These are phyloP conservation scores for Eidolon helvum DNA, from an alignment of 2,113 vertebrate genomes.

Conservation along the genomic window DNA sequence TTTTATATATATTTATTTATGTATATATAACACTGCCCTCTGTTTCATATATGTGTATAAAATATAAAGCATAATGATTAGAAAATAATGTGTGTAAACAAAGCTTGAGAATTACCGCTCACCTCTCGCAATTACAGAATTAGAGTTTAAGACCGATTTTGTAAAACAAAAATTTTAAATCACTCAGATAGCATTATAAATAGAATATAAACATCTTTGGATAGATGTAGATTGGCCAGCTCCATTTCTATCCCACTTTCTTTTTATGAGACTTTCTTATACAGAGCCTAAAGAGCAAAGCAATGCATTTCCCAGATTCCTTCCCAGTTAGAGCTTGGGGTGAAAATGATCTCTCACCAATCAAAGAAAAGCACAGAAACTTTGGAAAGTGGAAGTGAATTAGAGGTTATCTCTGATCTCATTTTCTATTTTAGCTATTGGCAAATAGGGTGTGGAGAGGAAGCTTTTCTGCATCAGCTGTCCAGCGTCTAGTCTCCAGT, in stretches of 20 bases:
- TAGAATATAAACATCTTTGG: neutral
- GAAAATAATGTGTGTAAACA: neutral
- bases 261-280: neutral
- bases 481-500: too few species aligned
- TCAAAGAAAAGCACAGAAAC: neutral
- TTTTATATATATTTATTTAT: neutral
- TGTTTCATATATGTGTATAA: neutral
- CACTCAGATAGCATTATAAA: neutral
- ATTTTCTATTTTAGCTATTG: neutral
- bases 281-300: neutral
- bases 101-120: neutral
- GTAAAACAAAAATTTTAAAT: neutral
- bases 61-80: neutral
- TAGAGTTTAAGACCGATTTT: neutral
- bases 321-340: neutral
- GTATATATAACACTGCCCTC: neutral
- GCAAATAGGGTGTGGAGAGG: neutral
- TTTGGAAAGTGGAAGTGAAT: neutral
- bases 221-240: neutral
- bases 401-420: neutral
- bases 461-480: neutral
- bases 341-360: neutral
- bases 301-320: neutral
- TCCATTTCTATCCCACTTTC: neutral
- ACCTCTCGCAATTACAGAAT: neutral